Conservation (phyloP, 2,888 invertebrate genomes). For the Tholera decimalis region DNA sequence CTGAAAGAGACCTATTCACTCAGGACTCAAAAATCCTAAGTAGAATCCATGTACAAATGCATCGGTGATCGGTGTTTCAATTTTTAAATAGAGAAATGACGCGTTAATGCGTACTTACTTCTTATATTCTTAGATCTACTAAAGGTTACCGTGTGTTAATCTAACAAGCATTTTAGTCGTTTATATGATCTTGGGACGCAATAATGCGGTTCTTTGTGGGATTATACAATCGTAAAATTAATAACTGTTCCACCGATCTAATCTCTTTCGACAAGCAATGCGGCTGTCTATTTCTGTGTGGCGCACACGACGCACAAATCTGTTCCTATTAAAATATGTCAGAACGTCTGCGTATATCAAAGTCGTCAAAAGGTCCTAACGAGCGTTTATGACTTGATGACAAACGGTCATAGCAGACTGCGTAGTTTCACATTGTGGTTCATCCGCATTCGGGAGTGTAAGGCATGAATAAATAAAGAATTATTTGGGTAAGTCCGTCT, state of each 20-base stretch:
- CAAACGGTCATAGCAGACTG: slow-evolving; percentile 7
- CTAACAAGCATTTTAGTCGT: background rate
- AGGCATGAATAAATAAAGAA: background rate
- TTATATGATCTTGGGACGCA: background rate
- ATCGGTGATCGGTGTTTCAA: too few relatives aligned
- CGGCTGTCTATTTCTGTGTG: slow-evolving; percentile 35
- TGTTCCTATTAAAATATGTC: slow-evolving; percentile 24
- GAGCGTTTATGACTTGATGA: slow-evolving; percentile 33
- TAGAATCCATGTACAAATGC: too few relatives aligned
- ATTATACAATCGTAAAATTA: slow-evolving; percentile 18
- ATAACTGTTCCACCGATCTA: background rate
- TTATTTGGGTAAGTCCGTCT: background rate
- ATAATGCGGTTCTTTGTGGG: background rate
- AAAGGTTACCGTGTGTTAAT: background rate
- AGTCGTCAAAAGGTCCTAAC: slow-evolving; percentile 28
- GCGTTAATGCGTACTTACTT: too few relatives aligned
- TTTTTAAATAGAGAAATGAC: background rate
- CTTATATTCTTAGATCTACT: background rate
- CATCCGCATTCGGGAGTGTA: slow-evolving; percentile 7
- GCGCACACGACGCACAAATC: slow-evolving; percentile 15
- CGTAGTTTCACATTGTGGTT: background rate
- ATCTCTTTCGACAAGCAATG: slow-evolving; percentile 32
- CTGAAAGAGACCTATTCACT: too few relatives aligned
- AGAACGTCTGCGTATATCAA: slow-evolving; percentile 28
- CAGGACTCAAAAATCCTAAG: too few relatives aligned